Conservation (phyloP, 1,140 invertebrate species). For the Diachasmimorpha longicaudata region DNA sequence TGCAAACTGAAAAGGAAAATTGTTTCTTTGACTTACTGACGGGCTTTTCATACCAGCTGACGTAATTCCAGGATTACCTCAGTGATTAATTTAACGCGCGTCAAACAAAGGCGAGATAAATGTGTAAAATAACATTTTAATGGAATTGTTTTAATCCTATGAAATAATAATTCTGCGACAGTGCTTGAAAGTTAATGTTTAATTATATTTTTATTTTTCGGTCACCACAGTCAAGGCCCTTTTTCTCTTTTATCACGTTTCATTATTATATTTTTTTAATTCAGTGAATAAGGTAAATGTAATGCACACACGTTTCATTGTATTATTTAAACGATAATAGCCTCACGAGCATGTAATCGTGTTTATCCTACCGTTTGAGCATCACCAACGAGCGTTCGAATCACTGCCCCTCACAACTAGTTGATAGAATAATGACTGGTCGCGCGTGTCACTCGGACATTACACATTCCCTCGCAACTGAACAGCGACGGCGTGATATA, state of each 20-base stretch:
- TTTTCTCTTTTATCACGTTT: not conserved
- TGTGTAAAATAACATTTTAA: not conserved
- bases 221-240: not conserved
- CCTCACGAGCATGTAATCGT: constrained; percentile 6
- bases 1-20: not conserved
- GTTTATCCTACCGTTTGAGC: not conserved
- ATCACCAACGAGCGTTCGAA: not conserved
- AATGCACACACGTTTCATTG: not conserved
- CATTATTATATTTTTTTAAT: not conserved
- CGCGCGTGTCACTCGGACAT: constrained; percentile 5
- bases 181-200: too few species aligned
- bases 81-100: not conserved
- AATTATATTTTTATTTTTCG: too few species aligned
- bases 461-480: not conserved
- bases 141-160: not conserved
- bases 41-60: not conserved
- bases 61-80: not conserved
- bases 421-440: constrained; percentile 1
- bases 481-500: not conserved
- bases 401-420: constrained; percentile 2
- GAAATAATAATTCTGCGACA: not conserved
- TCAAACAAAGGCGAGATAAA: not conserved
- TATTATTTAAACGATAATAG: not conserved
- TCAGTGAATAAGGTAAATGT: not conserved
- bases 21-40: constrained; percentile 7